These are phyloP conservation scores for Tetrao urogallus DNA, from an alignment of 2,113 vertebrate species.

Conservation along the genomic window DNA sequence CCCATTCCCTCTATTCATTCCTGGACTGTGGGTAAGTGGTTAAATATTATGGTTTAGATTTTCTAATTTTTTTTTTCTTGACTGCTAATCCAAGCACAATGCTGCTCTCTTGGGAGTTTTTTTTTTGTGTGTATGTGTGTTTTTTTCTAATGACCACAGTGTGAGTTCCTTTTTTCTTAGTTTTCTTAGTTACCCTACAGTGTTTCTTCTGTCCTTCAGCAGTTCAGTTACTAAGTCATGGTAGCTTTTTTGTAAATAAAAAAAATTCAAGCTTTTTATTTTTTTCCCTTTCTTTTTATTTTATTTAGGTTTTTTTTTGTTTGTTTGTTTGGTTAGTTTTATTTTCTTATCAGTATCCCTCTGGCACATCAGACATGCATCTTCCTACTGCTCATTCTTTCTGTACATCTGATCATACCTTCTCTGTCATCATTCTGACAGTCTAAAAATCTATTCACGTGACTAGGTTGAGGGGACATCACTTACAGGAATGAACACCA, in stretches of 20 bases:
- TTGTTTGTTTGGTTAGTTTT: background rate
- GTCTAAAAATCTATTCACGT: background rate
- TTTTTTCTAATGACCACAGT: background rate
- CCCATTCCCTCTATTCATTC: background rate
- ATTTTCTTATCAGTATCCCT: background rate
- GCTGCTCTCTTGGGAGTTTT: background rate
- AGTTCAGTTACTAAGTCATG: background rate
- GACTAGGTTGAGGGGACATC: background rate
- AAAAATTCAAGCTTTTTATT: background rate
- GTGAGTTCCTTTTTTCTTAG: background rate
- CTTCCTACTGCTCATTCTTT: background rate
- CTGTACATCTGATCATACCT: background rate
- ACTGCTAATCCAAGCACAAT: background rate
- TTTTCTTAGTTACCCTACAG: constrained; percentile 33
- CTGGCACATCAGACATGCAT: background rate
- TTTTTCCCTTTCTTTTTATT: background rate
- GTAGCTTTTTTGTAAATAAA: background rate
- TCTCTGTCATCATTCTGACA: background rate
- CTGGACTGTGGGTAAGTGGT: background rate
- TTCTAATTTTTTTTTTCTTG: background rate
- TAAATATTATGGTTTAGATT: background rate
- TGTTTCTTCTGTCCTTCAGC: background rate
- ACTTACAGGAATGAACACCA: background rate
- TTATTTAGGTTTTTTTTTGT: background rate
- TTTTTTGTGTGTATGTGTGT: background rate